These are phyloP conservation scores for Cantharis lateralis DNA, from an alignment of 2,888 invertebrate genomes.

Conservation along the genomic window DNA sequence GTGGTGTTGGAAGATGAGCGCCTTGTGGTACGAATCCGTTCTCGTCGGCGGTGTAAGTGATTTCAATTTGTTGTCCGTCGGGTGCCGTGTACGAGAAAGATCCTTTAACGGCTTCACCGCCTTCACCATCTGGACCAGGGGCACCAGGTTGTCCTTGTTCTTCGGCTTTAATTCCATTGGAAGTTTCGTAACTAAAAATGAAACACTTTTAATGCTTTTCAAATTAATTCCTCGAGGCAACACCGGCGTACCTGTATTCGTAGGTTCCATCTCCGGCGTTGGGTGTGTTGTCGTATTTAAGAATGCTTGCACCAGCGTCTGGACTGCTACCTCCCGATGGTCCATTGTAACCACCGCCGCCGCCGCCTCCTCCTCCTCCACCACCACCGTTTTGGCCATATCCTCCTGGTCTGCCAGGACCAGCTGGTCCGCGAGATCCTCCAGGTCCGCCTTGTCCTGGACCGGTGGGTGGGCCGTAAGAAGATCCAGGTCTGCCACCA, in stretches of 20 bases:
- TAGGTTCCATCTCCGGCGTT: conserved; percentile 65
- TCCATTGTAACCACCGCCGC: conserved; percentile 33
- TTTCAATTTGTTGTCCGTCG: conserved; percentile 65
- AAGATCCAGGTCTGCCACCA: conserved; percentile 4
- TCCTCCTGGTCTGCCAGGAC: conserved; percentile 9
- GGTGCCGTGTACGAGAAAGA: conserved; percentile 68
- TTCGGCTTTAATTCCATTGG: conserved; percentile 66
- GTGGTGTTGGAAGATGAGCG: conserved; percentile 65
- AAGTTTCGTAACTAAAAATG: conserved; percentile 65
- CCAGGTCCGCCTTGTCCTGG: conserved; percentile 20
- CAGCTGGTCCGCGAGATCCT: conserved; percentile 14
- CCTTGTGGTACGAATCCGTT: conserved; percentile 68
- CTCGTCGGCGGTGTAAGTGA: conserved; percentile 69
- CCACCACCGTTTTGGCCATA: conserved; percentile 38
- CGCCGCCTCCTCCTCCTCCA: conserved; percentile 42
- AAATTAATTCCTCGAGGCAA: neutral
- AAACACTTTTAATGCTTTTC: neutral
- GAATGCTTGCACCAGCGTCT: conserved; percentile 58
- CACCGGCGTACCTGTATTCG: conserved; percentile 54
- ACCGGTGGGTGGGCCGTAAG: conserved; percentile 3
- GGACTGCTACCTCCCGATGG: conserved; percentile 38
- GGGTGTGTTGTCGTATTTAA: conserved; percentile 62
- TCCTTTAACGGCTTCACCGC: conserved; percentile 62
- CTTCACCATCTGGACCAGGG: conserved; percentile 62
- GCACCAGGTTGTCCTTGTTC: conserved; percentile 67